Evolutionary conservation across 2,113 vertebrate genomes (phyloP).

Genomic region (Archocentrus centrarchus): DNA sequence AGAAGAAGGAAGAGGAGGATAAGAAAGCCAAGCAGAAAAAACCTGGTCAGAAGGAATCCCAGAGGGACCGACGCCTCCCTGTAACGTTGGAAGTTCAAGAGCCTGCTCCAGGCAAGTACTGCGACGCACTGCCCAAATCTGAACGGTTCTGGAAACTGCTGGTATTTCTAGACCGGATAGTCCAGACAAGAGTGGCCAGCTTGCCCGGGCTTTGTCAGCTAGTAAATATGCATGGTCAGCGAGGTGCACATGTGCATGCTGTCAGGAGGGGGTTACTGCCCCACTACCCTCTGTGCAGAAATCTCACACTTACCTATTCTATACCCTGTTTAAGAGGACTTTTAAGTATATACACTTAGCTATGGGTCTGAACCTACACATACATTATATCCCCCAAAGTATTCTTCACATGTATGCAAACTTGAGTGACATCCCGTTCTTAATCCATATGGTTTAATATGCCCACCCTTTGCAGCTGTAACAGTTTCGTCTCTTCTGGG

Average conservation of each 20-base stretch:
- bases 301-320: not conserved
- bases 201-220: slow-evolving; percentile 46
- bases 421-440: too few species aligned
- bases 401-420: too few species aligned
- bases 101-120: slow-evolving; percentile 35
- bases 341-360: not conserved
- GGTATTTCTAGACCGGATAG: slow-evolving; percentile 19
- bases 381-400: too few species aligned
- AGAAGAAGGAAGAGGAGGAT: slow-evolving; percentile 77
- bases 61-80: slow-evolving; percentile 72
- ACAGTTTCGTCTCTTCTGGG: too few species aligned
- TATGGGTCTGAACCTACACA: not conserved
- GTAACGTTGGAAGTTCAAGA: not conserved
- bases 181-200: slow-evolving; percentile 1
- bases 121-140: not conserved
- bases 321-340: not conserved
- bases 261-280: slow-evolving; percentile 5
- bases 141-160: not conserved
- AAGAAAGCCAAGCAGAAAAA: slow-evolving; percentile 69
- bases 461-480: too few species aligned
- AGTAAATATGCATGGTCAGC: slow-evolving; percentile 40
- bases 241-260: slow-evolving; percentile 22
- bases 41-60: slow-evolving; percentile 82
- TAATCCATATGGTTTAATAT: too few species aligned
- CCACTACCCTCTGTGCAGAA: not conserved